These are phyloP conservation scores for Napeogenes sylphis DNA, from an alignment of 2,888 invertebrate species.

Conservation along the genomic window DNA sequence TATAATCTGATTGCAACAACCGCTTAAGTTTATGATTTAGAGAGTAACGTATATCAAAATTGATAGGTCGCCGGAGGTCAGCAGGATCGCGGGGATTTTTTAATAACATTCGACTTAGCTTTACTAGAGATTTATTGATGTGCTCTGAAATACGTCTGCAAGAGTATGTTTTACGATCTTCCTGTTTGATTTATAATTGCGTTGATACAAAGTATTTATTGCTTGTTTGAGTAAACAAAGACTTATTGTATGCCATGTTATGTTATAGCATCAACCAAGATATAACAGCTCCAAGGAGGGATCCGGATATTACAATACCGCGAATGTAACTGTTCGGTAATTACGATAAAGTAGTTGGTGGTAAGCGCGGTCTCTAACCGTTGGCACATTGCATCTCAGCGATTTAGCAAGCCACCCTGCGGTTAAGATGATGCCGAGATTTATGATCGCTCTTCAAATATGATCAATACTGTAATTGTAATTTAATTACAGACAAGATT, in stretches of 20 bases:
- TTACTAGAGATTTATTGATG: conserved; percentile 19
- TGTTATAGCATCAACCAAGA: too few species aligned
- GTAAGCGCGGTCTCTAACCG: conserved; percentile 33
- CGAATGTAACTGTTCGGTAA: conserved; percentile 28
- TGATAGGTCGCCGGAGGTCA: conserved; percentile 56
- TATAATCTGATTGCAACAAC: background rate
- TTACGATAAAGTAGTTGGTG: conserved; percentile 36
- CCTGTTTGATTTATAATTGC: background rate
- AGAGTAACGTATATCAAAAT: conserved; percentile 49
- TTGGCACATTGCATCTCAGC: conserved; percentile 33
- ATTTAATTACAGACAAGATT: background rate
- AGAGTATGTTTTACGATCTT: background rate
- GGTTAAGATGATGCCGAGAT: conserved; percentile 28
- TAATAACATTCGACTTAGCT: conserved; percentile 46
- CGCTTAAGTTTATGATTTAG: conserved; percentile 30
- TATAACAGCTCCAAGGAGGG: background rate
- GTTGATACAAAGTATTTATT: too few species aligned
- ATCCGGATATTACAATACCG: conserved; percentile 28
- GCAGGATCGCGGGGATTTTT: conserved; percentile 40
- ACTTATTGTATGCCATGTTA: too few species aligned
- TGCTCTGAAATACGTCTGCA: conserved; percentile 16
- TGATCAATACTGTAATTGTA: background rate
- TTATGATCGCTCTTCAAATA: conserved; percentile 17
- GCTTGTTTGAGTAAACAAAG: too few species aligned
- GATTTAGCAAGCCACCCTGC: conserved; percentile 30